Base-by-base conservation (phyloP, 2,888 invertebrate genomes). In the Sympetrum striolatum region DNA sequence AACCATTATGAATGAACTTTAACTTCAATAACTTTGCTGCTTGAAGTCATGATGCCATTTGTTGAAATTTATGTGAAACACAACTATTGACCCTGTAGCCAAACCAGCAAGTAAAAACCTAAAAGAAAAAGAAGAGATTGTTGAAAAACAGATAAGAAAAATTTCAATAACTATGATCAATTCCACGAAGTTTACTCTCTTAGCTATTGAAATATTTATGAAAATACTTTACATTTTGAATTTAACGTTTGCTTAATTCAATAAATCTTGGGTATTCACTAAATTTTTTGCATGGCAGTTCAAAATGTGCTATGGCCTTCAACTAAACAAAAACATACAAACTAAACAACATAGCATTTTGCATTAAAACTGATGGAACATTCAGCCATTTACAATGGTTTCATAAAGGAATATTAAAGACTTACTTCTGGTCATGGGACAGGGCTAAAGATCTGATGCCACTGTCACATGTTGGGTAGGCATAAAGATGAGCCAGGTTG, bases 11-110 rank as follows among this genome's bases (percentile, higher is more conserved):
- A 35, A 80, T 37, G 80, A 25, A 53, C 53, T 53, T 53, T 1
- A 25, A 37, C 86, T 86, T 86, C 82, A 86, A 39, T 86, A 86
- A 37, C 86, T 86, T 93, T 98, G 96, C 94, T 98, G 98, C 93
- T 98, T 98, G 94, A 98, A 98, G 94, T 98, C 98, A 94, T 98
- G 98, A 94, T 98, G 98, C 98, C 98, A 98, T 93, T 98, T 96
- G 95, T 99, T 99, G 95, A 99, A 99, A 95, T 99, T 99, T 94
- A 99, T 99, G 95, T 99, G 99, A 95, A 99, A 99, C 93, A 99
- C 99, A 91, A 99, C 98, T 92, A 99, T 97, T 90, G 99, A 99
- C 90, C 99, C 99, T 92, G 99, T 98, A 91, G 99, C 98, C 91
- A 99, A 95, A 90, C 99, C 99, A 92, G 99, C 99, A 93, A 99